These are phyloP conservation scores for Rambutsinella grinnellia DNA, from an alignment of 2,888 invertebrate species.

Conservation along the genomic window DNA sequence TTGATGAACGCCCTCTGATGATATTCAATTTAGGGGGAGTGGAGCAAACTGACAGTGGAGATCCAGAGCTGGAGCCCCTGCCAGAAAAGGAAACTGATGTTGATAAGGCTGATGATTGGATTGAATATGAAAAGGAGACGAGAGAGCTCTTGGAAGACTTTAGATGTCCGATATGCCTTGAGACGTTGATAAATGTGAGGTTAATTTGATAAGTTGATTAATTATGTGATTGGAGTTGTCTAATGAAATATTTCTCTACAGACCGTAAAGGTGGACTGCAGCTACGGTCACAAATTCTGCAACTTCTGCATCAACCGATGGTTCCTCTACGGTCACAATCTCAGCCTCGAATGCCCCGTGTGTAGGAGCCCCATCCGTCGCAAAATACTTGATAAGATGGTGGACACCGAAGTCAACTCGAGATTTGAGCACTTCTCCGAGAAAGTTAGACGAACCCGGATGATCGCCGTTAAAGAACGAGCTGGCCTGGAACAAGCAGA, in stretches of 20 bases:
- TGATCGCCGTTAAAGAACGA: conserved; percentile 31
- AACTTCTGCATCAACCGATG: conserved; percentile 39
- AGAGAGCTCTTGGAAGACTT: conserved; percentile 22
- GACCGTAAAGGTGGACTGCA: conserved; percentile 44
- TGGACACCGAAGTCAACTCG: conserved; percentile 29
- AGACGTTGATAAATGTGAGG: conserved; percentile 38
- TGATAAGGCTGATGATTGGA: not conserved
- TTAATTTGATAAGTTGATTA: not conserved
- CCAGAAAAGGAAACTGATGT: too few relatives aligned
- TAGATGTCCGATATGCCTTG: conserved; percentile 50
- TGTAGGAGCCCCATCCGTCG: conserved; percentile 38
- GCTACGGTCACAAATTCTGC: conserved; percentile 44
- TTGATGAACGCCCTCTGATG: too few relatives aligned
- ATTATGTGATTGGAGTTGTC: not conserved
- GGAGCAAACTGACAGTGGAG: too few relatives aligned
- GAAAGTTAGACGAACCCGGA: conserved; percentile 8
- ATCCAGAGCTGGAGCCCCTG: too few relatives aligned
- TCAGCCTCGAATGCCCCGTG: conserved; percentile 41
- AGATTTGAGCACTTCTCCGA: conserved; percentile 23
- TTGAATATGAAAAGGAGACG: not conserved
- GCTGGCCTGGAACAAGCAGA: conserved; percentile 31
- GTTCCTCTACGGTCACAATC: conserved; percentile 21
- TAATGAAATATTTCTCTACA: conserved; percentile 11
- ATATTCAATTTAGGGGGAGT: too few relatives aligned
- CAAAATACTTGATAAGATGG: conserved; percentile 30